phyloP scores from a whole-genome alignment of 2,888 invertebrate genomes.

The Oscheius myriophilus region DNA sequence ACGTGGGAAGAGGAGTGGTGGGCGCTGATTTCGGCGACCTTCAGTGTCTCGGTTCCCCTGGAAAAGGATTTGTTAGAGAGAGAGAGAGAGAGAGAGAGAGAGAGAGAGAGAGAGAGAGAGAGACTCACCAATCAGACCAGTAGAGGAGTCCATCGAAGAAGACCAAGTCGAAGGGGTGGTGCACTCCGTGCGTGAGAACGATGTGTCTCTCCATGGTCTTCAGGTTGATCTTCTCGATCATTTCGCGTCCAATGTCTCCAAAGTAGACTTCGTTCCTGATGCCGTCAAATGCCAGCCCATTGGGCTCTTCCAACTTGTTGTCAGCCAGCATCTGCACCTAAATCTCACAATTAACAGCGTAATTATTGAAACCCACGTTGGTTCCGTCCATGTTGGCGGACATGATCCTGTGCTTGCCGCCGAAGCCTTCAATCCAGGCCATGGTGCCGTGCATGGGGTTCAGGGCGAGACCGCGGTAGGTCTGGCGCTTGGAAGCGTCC shows the following conservation, averaged over 20 bases:
- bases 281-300: conserved; percentile 50
- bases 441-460: conserved; percentile 48
- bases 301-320: conserved; percentile 48
- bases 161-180: conserved; percentile 49
- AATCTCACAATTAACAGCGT: neutral
- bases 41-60: conserved; percentile 42
- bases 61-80: too few relatives aligned
- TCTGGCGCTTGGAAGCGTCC: conserved; percentile 26
- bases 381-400: conserved; percentile 94
- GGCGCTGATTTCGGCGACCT: conserved; percentile 42
- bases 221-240: conserved; percentile 56
- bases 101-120: too few relatives aligned
- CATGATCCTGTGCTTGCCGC: conserved; percentile 85
- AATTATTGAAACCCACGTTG: conserved; percentile 75
- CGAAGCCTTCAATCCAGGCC: conserved; percentile 47
- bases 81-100: too few relatives aligned
- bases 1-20: conserved; percentile 38
- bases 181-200: conserved; percentile 43
- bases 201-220: conserved; percentile 37
- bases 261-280: conserved; percentile 54
- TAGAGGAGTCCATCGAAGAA: conserved; percentile 53
- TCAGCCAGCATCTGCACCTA: conserved; percentile 46
- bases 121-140: conserved; percentile 51
- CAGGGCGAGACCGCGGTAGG: conserved; percentile 49
- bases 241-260: conserved; percentile 42